These are phyloP conservation scores for Uria aalge DNA, from an alignment of 2,113 vertebrate genomes.

Conservation along the genomic window DNA sequence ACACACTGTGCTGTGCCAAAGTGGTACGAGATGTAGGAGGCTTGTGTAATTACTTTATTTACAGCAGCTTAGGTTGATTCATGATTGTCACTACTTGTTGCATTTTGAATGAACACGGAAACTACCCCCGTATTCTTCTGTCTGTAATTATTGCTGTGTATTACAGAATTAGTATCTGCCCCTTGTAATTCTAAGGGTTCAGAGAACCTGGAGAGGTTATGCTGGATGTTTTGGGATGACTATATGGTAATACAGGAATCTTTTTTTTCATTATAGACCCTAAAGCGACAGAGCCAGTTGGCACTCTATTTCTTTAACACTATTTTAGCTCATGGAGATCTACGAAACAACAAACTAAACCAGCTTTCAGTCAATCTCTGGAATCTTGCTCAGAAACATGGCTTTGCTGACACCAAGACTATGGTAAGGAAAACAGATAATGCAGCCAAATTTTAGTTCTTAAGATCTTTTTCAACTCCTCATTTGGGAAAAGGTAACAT, in stretches of 20 bases:
- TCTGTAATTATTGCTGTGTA: neutral
- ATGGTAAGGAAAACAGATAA: conserved; percentile 77
- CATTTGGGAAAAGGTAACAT: neutral
- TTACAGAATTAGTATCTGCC: neutral
- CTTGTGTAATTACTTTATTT: neutral
- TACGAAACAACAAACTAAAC: conserved; percentile 93
- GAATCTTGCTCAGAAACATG: conserved; percentile 94
- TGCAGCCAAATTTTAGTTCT: neutral
- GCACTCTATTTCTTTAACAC: conserved; percentile 90
- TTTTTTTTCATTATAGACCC: conserved; percentile 61
- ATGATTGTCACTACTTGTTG: neutral
- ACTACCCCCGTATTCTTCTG: rapidly evolving
- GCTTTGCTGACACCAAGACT: conserved; percentile 85
- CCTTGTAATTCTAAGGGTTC: neutral
- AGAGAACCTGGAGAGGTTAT: neutral
- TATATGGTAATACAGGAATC: neutral
- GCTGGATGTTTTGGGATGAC: neutral
- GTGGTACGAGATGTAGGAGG: neutral
- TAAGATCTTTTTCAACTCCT: neutral
- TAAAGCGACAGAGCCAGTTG: conserved; percentile 84
- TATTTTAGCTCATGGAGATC: conserved; percentile 89
- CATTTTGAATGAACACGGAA: neutral
- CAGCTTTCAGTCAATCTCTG: conserved; percentile 93
- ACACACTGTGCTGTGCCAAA: neutral
- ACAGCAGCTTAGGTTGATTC: neutral